These are phyloP conservation scores for Morelia viridis DNA, from an alignment of 2,797 vertebrate genomes.

Conservation along the genomic window DNA sequence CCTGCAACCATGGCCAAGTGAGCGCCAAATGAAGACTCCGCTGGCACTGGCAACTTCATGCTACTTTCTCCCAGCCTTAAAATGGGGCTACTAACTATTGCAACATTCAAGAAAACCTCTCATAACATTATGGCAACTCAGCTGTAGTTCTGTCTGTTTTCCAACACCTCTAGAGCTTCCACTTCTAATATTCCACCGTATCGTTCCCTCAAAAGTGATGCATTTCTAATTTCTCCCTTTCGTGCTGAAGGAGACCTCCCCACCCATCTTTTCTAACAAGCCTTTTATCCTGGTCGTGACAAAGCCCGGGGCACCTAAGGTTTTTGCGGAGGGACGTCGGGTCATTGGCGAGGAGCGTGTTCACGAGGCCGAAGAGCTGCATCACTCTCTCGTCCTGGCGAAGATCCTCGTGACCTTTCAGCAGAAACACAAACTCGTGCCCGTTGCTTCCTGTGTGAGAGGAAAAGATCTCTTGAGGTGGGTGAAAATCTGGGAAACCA, in stretches of 20 bases:
- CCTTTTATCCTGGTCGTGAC: neutral
- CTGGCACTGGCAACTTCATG: neutral
- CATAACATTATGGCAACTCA: neutral
- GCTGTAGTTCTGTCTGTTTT: neutral
- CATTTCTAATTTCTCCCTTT: neutral
- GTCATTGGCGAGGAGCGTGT: constrained; percentile 96
- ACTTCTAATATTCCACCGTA: too few species aligned
- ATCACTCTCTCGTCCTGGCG: constrained; percentile 97
- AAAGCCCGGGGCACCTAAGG: constrained; percentile 80
- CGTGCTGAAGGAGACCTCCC: neutral
- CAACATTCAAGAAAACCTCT: neutral
- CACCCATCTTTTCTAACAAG: neutral
- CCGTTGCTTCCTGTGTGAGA: constrained; percentile 90
- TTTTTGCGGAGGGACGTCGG: constrained; percentile 97
- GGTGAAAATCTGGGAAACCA: too few species aligned
- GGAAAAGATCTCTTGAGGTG: neutral
- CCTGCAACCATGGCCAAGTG: neutral
- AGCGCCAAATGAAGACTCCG: neutral
- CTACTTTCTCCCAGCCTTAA: neutral
- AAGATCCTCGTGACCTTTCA: constrained; percentile 97
- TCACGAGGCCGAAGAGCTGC: constrained; percentile 98
- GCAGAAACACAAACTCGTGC: constrained; percentile 97
- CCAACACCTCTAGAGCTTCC: neutral
- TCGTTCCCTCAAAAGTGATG: neutral
- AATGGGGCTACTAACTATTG: neutral